Conservation (phyloP, 2,888 invertebrate genomes). For the Macrostomum cliftonense region DNA sequence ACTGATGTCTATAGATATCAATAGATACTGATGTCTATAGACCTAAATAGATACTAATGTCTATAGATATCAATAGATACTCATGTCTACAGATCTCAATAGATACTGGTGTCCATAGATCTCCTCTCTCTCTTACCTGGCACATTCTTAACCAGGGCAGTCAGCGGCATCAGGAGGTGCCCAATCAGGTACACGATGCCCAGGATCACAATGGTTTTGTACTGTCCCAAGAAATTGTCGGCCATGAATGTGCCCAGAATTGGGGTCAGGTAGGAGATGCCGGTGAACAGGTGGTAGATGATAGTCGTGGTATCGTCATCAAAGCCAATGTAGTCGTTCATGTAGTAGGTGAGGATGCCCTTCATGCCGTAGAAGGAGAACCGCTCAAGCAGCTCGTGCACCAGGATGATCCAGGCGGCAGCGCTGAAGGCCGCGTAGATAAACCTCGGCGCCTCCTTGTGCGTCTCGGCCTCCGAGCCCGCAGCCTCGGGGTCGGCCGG, state of each 20-base stretch:
- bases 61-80: no score
- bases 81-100: no score
- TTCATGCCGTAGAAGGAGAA: constrained; percentile 19
- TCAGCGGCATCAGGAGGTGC: constrained; percentile 5
- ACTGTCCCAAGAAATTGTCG: constrained; percentile 61
- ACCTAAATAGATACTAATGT: no score
- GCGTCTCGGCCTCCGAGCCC: no score
- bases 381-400: constrained; percentile 17
- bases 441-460: neutral
- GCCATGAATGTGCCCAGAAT: constrained; percentile 76
- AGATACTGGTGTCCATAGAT: no score
- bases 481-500: no score
- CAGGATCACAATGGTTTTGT: constrained; percentile 8
- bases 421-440: neutral
- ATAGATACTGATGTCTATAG: no score
- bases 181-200: constrained; percentile 8
- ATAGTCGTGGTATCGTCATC: constrained; percentile 56
- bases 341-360: constrained; percentile 45
- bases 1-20: no score
- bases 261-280: constrained; percentile 73
- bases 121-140: no score
- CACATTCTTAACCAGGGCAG: constrained; percentile 3
- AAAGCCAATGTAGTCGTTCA: constrained; percentile 57
- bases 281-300: constrained; percentile 68
- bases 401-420: constrained; percentile 12